A percentile compares a stretch with the other conserved stretches of the same genome.
These are phyloP conservation scores for Nyctibius grandis DNA, from an alignment of 2,797 vertebrate genomes.

Conservation along the genomic window DNA sequence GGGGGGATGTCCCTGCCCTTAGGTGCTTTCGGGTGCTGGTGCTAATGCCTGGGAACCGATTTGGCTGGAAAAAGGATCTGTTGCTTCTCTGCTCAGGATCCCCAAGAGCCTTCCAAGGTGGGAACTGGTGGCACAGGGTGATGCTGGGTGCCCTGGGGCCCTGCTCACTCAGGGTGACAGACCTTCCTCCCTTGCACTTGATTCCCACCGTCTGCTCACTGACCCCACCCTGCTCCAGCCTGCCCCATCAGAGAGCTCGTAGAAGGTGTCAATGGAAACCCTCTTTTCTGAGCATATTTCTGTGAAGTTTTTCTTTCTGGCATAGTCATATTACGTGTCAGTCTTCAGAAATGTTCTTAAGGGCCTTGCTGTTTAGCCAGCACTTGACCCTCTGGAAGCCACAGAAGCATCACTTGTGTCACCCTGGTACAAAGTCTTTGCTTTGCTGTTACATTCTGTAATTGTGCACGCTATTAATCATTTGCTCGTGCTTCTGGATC, in stretches of 20 bases:
- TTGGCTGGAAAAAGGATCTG: not conserved
- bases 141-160: not conserved
- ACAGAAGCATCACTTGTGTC: accelerated
- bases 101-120: not conserved
- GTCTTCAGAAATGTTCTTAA: not conserved
- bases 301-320: not conserved
- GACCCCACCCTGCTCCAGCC: not conserved
- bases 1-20: not conserved
- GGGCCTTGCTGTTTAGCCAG: not conserved
- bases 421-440: not conserved
- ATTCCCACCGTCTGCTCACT: accelerated
- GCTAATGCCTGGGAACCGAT: not conserved
- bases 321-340: not conserved
- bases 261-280: accelerated
- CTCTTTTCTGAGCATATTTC: not conserved
- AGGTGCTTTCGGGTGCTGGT: not conserved
- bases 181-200: not conserved
- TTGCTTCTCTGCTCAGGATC: not conserved
- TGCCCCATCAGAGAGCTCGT: accelerated
- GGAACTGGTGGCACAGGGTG: not conserved
- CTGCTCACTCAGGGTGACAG: accelerated
- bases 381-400: not conserved
- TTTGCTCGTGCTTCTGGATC: not conserved
- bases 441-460: not conserved
- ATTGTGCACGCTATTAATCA: not conserved